Percentiles rank a stretch among this genome's conserved stretches.
phyloP scores from a whole-genome alignment of 2,797 vertebrate genomes.

The Sebastes flavidus region DNA sequence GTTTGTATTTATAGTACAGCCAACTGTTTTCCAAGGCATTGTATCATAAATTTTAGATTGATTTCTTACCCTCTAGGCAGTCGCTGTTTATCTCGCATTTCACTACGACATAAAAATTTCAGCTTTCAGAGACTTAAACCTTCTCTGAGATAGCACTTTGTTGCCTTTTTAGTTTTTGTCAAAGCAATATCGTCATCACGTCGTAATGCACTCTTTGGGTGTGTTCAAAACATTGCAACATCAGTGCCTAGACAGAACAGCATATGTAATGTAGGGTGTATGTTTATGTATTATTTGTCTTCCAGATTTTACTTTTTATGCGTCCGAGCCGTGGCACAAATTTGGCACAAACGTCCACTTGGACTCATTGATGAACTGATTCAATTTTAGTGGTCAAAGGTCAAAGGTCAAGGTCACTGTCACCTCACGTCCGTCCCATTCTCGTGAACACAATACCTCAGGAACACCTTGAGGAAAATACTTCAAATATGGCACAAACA shows the following conservation, averaged over 20 bases:
- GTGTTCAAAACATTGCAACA: background rate
- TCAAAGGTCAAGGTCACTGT: too few relatives aligned
- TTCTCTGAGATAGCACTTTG: background rate
- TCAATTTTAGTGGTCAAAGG: too few relatives aligned
- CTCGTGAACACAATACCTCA: too few relatives aligned
- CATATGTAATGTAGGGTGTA: background rate
- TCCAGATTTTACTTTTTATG: background rate
- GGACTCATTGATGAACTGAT: too few relatives aligned
- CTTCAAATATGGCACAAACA: too few relatives aligned
- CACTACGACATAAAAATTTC: background rate
- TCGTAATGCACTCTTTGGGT: background rate
- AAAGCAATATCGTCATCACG: background rate
- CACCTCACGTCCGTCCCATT: rapidly evolving
- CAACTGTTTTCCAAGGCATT: slow-evolving; percentile 1
- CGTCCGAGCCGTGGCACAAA: too few relatives aligned
- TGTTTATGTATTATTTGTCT: background rate
- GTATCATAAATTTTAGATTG: background rate
- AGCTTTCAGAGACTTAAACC: background rate
- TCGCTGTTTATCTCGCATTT: background rate
- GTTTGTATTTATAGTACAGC: slow-evolving; percentile 8
- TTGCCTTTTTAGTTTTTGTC: background rate
- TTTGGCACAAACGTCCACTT: too few relatives aligned
- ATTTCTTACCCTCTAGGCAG: background rate
- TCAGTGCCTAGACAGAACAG: background rate
- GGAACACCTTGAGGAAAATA: too few relatives aligned